Base-by-base conservation (phyloP, 2,888 invertebrate species). In the Carpatolechia fugitivella region DNA sequence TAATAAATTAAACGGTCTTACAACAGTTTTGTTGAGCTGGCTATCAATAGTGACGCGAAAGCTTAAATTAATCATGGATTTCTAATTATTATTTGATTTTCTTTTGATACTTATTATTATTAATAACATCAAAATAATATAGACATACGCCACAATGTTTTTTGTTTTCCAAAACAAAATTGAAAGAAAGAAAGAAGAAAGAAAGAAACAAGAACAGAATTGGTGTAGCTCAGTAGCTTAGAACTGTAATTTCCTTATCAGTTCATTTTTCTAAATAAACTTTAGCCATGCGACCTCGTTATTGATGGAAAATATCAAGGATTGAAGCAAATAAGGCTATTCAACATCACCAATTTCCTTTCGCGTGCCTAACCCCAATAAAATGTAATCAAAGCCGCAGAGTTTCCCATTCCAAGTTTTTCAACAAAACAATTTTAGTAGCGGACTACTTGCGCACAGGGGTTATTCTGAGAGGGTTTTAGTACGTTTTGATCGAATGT, bases 311-410 rank as follows among this genome's bases (percentile, higher is more conserved):
- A 55, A 50, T 16, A 54, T 35, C 33, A 38, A 24, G 36, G 13
- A 6, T 35, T 33, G 31, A 31, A 24, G 24, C 13, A 54, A 50
- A 50, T 30, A 50, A 18, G 38, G 31, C 38, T 41, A 46, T 56
- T 54, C 54, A 30, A n/a, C 46, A 41, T 53, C 35, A 41, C 49
- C 49, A 35, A 50, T 51, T 54, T 54, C 46, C 54, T 16, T 29
- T 56, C 18, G 56, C 56, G 56, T 56, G 56, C 14, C 30, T 7
- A 54, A 56, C 31, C 35, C 54, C 36, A 56, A 56, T 56, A 56
- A 56, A 56, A 54, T 53, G 46, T 51, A 54, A 54, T 54, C 56
- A 50, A 40, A 54, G 31, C 29, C 47, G 50, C 38, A 20, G 29
- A 30, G 50, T 51, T 56, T 51, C 51, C 56, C 33, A 51, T 51